phyloP scores from a whole-genome alignment of 2,888 invertebrate genomes.

The Hydraecia micacea region DNA sequence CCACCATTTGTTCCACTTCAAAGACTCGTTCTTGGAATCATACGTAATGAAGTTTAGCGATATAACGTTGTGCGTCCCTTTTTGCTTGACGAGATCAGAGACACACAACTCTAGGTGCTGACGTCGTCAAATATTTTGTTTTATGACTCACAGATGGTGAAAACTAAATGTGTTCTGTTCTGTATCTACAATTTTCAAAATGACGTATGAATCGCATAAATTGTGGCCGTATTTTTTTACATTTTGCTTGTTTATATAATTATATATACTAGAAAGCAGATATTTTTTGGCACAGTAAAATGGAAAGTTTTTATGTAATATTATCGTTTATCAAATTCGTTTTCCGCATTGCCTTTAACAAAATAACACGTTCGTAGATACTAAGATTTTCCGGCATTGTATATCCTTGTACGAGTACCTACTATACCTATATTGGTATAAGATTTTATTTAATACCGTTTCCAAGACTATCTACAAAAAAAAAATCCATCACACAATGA shows the following conservation, averaged over 20 bases:
- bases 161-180: constrained; percentile 18
- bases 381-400: neutral
- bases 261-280: constrained; percentile 18
- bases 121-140: constrained; percentile 34
- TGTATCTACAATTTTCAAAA: constrained; percentile 21
- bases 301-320: constrained; percentile 5
- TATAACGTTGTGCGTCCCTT: constrained; percentile 32
- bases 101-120: constrained; percentile 5
- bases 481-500: neutral
- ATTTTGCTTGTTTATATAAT: constrained; percentile 12
- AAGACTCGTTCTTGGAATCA: constrained; percentile 71
- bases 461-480: neutral
- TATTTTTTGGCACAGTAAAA: constrained; percentile 4
- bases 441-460: neutral
- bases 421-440: neutral
- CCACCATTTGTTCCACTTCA: constrained; percentile 73
- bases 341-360: neutral
- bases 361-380: neutral
- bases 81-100: constrained; percentile 28
- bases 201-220: constrained; percentile 10
- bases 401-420: neutral
- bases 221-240: constrained; percentile 17
- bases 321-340: neutral
- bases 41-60: constrained; percentile 29
- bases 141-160: constrained; percentile 29